Evolutionary conservation across 2,113 vertebrate genomes (phyloP).

Genomic region (Barnardius zonarius): DNA sequence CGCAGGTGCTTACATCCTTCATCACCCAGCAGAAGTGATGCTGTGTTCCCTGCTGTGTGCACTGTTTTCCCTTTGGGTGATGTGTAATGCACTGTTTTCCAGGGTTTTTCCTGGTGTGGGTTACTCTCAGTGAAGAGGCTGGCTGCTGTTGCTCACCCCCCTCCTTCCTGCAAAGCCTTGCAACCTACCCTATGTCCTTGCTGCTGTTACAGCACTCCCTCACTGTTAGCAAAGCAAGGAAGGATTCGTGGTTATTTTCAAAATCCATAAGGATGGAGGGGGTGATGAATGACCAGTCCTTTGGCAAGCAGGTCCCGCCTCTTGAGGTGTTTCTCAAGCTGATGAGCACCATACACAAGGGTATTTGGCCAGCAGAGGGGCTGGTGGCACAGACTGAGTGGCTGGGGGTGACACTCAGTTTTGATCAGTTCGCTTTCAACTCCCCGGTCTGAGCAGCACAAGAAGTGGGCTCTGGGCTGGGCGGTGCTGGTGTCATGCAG

Average conservation of each 20-base stretch:
- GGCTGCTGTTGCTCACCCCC: neutral
- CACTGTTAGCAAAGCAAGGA: neutral
- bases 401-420: neutral
- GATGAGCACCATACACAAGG: neutral
- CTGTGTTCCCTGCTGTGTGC: rapidly evolving
- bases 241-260: neutral
- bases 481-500: rapidly evolving
- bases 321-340: neutral
- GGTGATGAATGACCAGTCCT: neutral
- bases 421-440: neutral
- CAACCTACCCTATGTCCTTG: neutral
- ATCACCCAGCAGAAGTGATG: rapidly evolving
- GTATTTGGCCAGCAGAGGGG: neutral
- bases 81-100: neutral
- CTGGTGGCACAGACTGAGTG: neutral
- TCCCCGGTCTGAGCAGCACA: neutral
- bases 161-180: neutral
- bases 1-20: rapidly evolving
- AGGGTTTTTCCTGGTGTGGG: neutral
- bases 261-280: neutral
- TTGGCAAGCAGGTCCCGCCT: neutral
- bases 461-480: neutral
- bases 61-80: neutral
- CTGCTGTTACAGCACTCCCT: neutral
- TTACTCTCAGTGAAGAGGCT: neutral